Conservation (phyloP, 2,888 invertebrate species). For the Protophormia terraenovae region DNA sequence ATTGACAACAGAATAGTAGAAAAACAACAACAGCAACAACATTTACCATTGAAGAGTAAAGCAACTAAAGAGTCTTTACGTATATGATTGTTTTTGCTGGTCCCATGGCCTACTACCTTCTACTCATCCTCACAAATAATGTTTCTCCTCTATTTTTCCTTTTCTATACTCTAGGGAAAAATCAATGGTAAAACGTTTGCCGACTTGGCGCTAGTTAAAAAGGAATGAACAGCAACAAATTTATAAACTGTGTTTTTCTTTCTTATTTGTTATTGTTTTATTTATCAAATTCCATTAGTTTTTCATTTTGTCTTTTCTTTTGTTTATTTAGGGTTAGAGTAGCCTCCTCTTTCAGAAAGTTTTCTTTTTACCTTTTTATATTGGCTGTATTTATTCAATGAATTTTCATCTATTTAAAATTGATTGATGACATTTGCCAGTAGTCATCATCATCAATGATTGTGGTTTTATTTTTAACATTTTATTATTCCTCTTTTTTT, state of each 20-base stretch:
- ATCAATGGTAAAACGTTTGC: constrained; percentile 66
- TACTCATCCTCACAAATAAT: neutral
- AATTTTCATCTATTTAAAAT: neutral
- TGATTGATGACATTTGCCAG: constrained; percentile 31
- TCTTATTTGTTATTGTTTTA: constrained; percentile 47
- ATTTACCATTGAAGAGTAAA: constrained; percentile 9
- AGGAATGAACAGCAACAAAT: constrained; percentile 18
- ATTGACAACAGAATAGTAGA: constrained; percentile 59
- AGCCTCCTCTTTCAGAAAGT: neutral
- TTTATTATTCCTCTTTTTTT: too few relatives aligned
- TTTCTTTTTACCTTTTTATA: too few relatives aligned
- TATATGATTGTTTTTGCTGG: constrained; percentile 23
- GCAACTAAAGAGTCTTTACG: constrained; percentile 27
- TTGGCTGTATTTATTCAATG: neutral
- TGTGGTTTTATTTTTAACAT: neutral
- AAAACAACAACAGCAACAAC: constrained; percentile 8
- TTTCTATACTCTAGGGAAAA: constrained; percentile 59
- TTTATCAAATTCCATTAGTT: constrained; percentile 55
- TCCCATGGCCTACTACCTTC: neutral
- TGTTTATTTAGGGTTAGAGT: neutral
- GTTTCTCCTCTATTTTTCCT: neutral
- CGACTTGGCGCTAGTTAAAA: constrained; percentile 38
- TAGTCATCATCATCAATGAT: neutral
- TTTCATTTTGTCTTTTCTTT: neutral
- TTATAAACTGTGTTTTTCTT: too few relatives aligned